Evolutionary conservation across 2,797 vertebrate species (phyloP).

Genomic region (Schizothorax lantsangensis): DNA sequence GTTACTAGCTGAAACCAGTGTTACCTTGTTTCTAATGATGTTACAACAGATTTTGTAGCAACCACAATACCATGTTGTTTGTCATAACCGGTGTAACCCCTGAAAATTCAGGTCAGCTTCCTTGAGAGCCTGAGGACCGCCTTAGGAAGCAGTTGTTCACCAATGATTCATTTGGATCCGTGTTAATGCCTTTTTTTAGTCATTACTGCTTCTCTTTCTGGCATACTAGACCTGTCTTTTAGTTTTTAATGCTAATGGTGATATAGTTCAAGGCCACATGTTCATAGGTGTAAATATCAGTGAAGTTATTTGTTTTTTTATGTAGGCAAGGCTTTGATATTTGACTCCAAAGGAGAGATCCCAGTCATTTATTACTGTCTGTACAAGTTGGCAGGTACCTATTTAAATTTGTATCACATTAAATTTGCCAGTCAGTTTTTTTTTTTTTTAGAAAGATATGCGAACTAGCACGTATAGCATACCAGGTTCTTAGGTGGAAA

Average conservation of each 20-base stretch:
- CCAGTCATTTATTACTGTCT: not conserved
- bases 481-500: slow-evolving; percentile 17
- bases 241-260: not conserved
- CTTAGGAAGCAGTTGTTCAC: slow-evolving; percentile 27
- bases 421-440: not conserved
- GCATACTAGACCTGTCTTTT: not conserved
- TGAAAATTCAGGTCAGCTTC: slow-evolving; percentile 19
- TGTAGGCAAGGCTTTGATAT: not conserved
- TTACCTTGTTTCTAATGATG: not conserved
- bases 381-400: not conserved
- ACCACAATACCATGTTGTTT: not conserved
- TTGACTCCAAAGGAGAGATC: slow-evolving; percentile 14
- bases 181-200: not conserved
- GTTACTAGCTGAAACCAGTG: not conserved
- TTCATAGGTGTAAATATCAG: not conserved
- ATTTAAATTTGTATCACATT: slow-evolving; percentile 20
- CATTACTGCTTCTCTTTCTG: not conserved
- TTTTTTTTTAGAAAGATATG: not conserved
- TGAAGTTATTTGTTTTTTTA: not conserved
- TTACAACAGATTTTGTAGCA: not conserved
- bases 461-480: not conserved
- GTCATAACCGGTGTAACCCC: slow-evolving; percentile 21
- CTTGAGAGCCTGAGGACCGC: not conserved
- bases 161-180: not conserved
- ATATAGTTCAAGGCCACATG: not conserved